Percentiles rank a stretch among this genome's conserved stretches.
Conservation (phyloP, 2,113 vertebrate genomes). For the Collichthys lucidus region DNA sequence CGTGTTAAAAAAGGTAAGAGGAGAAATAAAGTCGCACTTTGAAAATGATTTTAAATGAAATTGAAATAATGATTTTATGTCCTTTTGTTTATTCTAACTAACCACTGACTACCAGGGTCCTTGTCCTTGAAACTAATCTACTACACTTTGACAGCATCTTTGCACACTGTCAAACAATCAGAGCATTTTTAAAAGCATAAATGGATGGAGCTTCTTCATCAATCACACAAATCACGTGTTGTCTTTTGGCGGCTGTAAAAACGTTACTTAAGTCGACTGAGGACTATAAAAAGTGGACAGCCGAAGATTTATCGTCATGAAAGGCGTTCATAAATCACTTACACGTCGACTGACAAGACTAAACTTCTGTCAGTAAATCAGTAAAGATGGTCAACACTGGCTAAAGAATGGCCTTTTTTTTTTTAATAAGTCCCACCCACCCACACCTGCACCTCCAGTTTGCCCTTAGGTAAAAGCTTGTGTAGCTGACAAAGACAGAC, state of each 20-base stretch:
- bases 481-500: not conserved
- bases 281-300: not conserved
- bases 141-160: not conserved
- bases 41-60: no score
- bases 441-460: not conserved
- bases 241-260: not conserved
- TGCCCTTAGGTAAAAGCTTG: not conserved
- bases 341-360: not conserved
- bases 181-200: not conserved
- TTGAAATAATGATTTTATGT: not conserved
- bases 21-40: not conserved
- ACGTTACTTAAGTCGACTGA: not conserved
- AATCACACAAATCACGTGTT: not conserved
- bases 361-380: no score
- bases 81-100: not conserved
- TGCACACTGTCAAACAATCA: not conserved
- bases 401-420: no score
- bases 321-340: not conserved
- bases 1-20: conserved; percentile 77
- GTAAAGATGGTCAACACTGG: no score
- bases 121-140: not conserved
- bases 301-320: not conserved
- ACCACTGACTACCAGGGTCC: not conserved
- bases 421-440: not conserved
- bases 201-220: not conserved